Base-by-base conservation (phyloP, 2,888 invertebrate genomes). In the Ophion costatus region DNA sequence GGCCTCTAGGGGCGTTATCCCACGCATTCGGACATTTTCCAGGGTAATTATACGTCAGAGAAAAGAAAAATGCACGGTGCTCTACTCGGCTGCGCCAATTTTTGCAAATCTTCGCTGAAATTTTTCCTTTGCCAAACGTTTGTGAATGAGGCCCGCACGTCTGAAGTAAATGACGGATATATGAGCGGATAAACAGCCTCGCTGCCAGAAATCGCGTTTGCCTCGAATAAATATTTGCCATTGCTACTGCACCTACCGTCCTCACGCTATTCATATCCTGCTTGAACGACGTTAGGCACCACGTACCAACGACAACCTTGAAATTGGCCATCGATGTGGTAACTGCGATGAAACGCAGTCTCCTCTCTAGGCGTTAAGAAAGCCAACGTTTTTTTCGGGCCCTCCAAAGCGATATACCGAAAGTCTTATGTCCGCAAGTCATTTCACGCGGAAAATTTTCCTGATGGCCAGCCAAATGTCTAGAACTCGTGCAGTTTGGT, bases 141-240 rank as follows among this genome's bases (percentile, higher is more conserved):
- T 59, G 63, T 42, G 63, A 86, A 84, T 73, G 85, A 64, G 69
- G 33, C 67, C 73, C 75, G 86, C 80, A 84, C 87, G 88, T 90
- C 83, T 86, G 85, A 88, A 80, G 77, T 69, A 69, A 86, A 87
- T 88, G 91, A 92, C 89, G 88, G 90, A 91, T 91, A 91, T 91
- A 92, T 87, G 91, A 88, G 86, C 85, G 86, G 70, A 91, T 91
- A 90, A 92, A 92, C 86, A 91, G 79, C 73, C 80, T 75, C 85
- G 78, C 69, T 85, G 89, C 88, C 84, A 87, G 86, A 87, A 89
- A 88, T 86, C 84, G 86, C 85, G 84, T 82, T 74, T 87, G 86
- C 89, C 87, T 89, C 88, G 91, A 91, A 91, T 91, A 91, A 92
- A 92, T 92, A 92, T 92, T 92, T 92, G 89, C 82, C 74, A 78